phyloP scores from a whole-genome alignment of 2,797 vertebrate genomes.

The Falco naumanni region DNA sequence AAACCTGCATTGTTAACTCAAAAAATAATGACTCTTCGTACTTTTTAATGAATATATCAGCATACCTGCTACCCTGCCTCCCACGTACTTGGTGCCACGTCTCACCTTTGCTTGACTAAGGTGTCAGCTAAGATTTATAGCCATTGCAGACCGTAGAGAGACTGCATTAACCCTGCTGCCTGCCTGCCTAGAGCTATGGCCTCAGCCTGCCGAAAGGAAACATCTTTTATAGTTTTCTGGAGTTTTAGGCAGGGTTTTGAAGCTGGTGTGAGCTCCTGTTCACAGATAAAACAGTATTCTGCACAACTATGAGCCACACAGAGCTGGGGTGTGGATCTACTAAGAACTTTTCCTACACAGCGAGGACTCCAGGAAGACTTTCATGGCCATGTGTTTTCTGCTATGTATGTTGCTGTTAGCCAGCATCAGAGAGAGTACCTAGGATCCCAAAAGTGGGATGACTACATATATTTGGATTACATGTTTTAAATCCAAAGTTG shows the following conservation, averaged over 20 bases:
- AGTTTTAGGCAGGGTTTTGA: background rate
- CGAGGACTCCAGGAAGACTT: too few species aligned
- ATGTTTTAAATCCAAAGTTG: background rate
- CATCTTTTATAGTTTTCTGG: background rate
- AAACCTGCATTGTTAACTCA: background rate
- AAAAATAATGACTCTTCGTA: background rate
- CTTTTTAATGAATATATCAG: background rate
- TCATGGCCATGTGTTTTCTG: rapidly evolving
- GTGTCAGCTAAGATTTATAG: background rate
- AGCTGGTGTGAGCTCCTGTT: background rate
- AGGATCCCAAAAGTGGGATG: background rate
- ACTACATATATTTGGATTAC: background rate
- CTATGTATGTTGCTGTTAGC: background rate
- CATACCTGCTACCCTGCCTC: background rate
- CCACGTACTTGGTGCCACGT: background rate
- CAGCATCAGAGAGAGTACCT: background rate
- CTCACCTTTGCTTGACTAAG: background rate
- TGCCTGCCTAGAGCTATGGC: background rate
- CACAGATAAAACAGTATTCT: background rate
- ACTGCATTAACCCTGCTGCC: background rate
- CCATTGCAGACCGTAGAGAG: background rate
- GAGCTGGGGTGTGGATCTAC: background rate
- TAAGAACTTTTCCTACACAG: rapidly evolving
- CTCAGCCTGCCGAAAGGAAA: background rate
- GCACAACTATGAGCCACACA: rapidly evolving